Percentiles rank a stretch among this genome's conserved stretches.
These are phyloP conservation scores for Leptogaster cylindrica DNA, from an alignment of 2,888 invertebrate genomes.

Conservation along the genomic window DNA sequence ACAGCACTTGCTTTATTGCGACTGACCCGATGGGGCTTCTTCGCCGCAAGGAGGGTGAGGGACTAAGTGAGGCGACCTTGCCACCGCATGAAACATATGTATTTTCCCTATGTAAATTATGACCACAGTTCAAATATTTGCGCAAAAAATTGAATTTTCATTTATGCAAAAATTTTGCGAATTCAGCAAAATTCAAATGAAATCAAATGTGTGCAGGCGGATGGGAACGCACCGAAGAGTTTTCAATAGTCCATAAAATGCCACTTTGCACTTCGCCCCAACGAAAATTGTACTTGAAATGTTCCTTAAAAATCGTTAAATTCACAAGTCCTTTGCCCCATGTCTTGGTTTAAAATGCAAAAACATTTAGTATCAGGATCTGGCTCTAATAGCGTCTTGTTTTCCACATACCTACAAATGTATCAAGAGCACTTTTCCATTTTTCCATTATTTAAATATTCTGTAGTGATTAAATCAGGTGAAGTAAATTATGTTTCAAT, in stretches of 20 bases:
- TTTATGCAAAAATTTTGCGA: conserved; percentile 34
- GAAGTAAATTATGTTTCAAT: conserved; percentile 25
- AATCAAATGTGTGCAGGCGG: conserved; percentile 1
- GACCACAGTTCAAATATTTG: conserved; percentile 31
- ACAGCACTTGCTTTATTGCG: conserved; percentile 18
- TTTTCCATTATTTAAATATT: too few relatives aligned
- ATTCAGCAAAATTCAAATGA: conserved; percentile 27
- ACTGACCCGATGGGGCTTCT: conserved; percentile 23
- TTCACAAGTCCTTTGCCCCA: neutral
- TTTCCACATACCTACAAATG: too few relatives aligned
- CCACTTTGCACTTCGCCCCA: conserved; percentile 24
- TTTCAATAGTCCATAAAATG: conserved; percentile 27
- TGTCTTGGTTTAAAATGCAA: neutral
- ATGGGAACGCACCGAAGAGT: neutral
- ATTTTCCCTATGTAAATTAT: conserved; percentile 30
- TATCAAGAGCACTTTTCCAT: too few relatives aligned
- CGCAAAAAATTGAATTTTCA: conserved; percentile 36
- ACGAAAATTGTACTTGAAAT: neutral
- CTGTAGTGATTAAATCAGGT: neutral
- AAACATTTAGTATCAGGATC: neutral
- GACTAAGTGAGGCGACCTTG: neutral
- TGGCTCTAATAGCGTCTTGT: too few relatives aligned
- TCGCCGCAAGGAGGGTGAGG: neutral
- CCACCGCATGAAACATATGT: neutral
- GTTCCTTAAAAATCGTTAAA: conserved; percentile 10